These are phyloP conservation scores for Catonia carolina DNA, from an alignment of 2,888 invertebrate genomes.

Conservation along the genomic window DNA sequence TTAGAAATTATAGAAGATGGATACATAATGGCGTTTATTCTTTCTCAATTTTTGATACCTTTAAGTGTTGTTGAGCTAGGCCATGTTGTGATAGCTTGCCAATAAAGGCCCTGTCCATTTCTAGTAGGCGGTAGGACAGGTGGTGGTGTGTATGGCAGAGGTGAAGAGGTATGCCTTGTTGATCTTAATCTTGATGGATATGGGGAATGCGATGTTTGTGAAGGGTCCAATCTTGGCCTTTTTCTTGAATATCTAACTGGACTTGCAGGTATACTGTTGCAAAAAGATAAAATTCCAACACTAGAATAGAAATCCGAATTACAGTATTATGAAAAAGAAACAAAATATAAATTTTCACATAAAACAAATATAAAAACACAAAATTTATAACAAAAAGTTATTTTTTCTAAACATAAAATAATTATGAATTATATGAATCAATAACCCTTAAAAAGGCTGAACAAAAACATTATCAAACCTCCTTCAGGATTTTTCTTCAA, in stretches of 20 bases:
- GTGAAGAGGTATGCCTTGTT: slow-evolving; percentile 42
- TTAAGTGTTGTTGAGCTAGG: slow-evolving; percentile 36
- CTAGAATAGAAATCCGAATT: not conserved
- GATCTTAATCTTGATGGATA: slow-evolving; percentile 49
- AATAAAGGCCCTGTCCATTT: slow-evolving; percentile 78
- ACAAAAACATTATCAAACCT: no score
- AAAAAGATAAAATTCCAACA: slow-evolving; percentile 11
- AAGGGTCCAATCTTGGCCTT: slow-evolving; percentile 40
- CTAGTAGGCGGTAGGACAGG: slow-evolving; percentile 91
- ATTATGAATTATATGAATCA: no score
- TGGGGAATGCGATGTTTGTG: slow-evolving; percentile 41
- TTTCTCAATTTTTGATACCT: slow-evolving; percentile 29
- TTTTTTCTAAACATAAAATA: no score
- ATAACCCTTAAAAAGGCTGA: no score
- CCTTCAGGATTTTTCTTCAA: no score
- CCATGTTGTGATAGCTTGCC: slow-evolving; percentile 45
- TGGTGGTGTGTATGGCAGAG: slow-evolving; percentile 78
- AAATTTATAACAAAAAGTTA: no score
- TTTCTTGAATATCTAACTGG: slow-evolving; percentile 49
- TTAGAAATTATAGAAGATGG: no score
- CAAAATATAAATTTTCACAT: no score
- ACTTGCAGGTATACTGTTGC: slow-evolving; percentile 56
- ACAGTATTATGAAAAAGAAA: not conserved
- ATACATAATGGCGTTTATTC: no score
- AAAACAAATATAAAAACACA: not conserved